Conservation (phyloP, 2,888 invertebrate genomes). For the Melolontha melolontha region DNA sequence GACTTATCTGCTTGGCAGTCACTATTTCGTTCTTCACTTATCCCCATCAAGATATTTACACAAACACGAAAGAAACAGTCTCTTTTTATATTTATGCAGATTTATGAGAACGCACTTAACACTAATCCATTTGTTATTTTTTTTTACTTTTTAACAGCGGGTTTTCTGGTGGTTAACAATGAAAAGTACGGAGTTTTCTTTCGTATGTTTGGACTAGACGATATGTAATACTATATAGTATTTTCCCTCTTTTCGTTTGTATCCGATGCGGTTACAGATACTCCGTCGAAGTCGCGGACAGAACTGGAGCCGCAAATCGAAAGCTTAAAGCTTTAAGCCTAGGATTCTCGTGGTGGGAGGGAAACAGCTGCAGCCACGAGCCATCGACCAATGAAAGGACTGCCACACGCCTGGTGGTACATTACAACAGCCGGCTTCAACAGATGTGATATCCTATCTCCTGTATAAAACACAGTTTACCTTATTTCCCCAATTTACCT, state of each 20-base stretch:
- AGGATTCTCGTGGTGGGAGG: slow-evolving; percentile 53
- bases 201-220: slow-evolving; percentile 19
- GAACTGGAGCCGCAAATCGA: slow-evolving; percentile 50
- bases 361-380: slow-evolving; percentile 66
- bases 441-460: slow-evolving; percentile 55
- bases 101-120: slow-evolving; percentile 8
- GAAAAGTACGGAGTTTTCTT: background rate
- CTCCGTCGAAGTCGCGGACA: slow-evolving; percentile 37
- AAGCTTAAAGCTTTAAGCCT: slow-evolving; percentile 55
- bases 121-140: slow-evolving; percentile 29
- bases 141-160: too few relatives aligned
- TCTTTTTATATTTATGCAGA: background rate
- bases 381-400: slow-evolving; percentile 70
- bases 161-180: too few relatives aligned
- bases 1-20: slow-evolving; percentile 59
- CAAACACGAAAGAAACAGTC: slow-evolving; percentile 37
- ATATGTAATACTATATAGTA: background rate
- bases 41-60: slow-evolving; percentile 60
- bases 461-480: slow-evolving; percentile 18
- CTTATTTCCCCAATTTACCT: slow-evolving; percentile 25
- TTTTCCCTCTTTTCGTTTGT: slow-evolving; percentile 7
- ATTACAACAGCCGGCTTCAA: slow-evolving; percentile 67
- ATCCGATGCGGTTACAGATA: slow-evolving; percentile 20
- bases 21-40: slow-evolving; percentile 60
- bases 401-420: slow-evolving; percentile 70